Evolutionary conservation across 1,140 invertebrate species (phyloP).

Genomic region (Globodera rostochiensis): DNA sequence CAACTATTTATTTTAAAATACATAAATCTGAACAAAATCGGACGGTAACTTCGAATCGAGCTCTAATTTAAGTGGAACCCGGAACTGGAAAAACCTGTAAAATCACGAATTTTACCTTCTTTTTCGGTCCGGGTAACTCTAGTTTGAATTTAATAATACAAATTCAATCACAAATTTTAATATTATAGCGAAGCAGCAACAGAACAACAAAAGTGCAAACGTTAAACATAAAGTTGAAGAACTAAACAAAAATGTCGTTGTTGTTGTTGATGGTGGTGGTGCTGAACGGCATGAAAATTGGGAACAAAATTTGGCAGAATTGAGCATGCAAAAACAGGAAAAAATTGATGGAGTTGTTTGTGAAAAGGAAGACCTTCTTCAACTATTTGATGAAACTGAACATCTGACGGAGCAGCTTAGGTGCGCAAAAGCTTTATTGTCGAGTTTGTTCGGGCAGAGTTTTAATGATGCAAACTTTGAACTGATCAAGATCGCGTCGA

Average conservation of each 20-base stretch:
- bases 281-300: neutral
- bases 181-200: neutral
- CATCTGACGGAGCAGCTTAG: slow-evolving; percentile 3
- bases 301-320: neutral
- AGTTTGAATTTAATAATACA: too few relatives aligned
- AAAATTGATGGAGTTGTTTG: neutral
- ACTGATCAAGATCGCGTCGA: too few relatives aligned
- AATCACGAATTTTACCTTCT: too few relatives aligned
- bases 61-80: too few relatives aligned
- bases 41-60: too few relatives aligned
- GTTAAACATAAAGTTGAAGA: neutral
- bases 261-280: neutral
- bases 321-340: neutral
- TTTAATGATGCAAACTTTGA: neutral
- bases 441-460: neutral
- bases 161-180: too few relatives aligned
- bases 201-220: neutral
- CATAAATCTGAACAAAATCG: neutral
- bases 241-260: neutral
- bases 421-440: neutral
- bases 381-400: slow-evolving; percentile 18
- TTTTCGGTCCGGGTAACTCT: too few relatives aligned
- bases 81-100: too few relatives aligned
- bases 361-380: neutral
- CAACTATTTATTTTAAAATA: neutral